Percentiles rank a stretch among this genome's conserved stretches.
phyloP scores from a whole-genome alignment of 2,113 vertebrate genomes.

The Rhabdomys dilectus region DNA sequence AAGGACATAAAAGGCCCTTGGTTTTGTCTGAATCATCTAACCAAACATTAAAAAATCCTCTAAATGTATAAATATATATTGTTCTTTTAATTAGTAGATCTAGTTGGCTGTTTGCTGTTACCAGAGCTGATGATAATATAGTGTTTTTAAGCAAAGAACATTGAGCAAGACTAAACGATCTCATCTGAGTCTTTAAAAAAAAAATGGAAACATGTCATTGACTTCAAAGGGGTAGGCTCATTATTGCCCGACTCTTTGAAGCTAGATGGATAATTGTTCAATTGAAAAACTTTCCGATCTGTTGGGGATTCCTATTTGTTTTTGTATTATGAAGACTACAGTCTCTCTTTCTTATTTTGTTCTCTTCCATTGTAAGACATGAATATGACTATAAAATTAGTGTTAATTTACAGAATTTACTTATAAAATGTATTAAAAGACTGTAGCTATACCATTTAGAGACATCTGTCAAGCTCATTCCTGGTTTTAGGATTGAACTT shows the following conservation, averaged over 20 bases:
- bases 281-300: conserved; percentile 12
- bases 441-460: background rate
- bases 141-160: conserved; percentile 65
- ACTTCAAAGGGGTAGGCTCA: conserved; percentile 39
- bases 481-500: background rate
- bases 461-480: background rate
- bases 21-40: conserved; percentile 63
- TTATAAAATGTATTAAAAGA: conserved; percentile 23
- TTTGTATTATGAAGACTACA: conserved; percentile 5
- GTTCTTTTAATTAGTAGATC: conserved; percentile 61
- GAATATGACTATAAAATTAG: conserved; percentile 21
- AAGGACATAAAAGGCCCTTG: conserved; percentile 45
- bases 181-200: conserved; percentile 1
- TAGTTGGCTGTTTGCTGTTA: conserved; percentile 42
- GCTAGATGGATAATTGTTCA: conserved; percentile 14
- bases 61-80: conserved; percentile 43
- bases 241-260: background rate
- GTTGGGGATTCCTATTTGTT: background rate
- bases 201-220: conserved; percentile 43
- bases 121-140: conserved; percentile 40
- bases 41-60: conserved; percentile 20
- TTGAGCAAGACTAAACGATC: conserved; percentile 46
- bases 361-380: conserved; percentile 32
- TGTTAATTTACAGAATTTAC: conserved; percentile 14
- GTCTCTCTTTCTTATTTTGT: background rate